These are phyloP conservation scores for Cossypha polioptera DNA, from an alignment of 2,797 vertebrate genomes.

Conservation along the genomic window DNA sequence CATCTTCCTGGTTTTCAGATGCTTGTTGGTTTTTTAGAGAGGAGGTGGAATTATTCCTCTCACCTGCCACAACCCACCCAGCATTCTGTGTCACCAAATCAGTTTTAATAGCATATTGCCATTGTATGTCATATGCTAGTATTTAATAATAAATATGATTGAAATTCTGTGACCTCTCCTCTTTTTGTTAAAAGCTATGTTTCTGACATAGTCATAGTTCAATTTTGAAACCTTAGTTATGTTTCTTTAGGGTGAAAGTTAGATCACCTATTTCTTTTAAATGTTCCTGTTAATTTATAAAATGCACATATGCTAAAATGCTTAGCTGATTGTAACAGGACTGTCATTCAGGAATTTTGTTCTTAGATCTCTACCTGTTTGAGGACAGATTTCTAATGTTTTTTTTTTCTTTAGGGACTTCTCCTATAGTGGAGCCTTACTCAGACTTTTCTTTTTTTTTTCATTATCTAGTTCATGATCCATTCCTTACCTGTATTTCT, in stretches of 20 bases:
- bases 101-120: not conserved
- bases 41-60: not conserved
- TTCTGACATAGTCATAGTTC: not conserved
- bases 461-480: not conserved
- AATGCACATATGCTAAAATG: not conserved
- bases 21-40: not conserved
- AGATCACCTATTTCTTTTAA: not conserved
- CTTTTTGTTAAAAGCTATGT: not conserved
- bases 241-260: not conserved
- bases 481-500: not conserved
- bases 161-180: not conserved
- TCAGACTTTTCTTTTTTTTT: not conserved
- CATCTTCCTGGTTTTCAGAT: not conserved
- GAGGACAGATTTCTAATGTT: not conserved
- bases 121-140: not conserved
- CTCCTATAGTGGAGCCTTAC: not conserved
- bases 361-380: not conserved
- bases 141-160: not conserved
- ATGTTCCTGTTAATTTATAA: not conserved
- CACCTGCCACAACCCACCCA: not conserved
- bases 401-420: not conserved
- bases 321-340: not conserved
- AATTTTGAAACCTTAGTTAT: not conserved
- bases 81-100: not conserved
- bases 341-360: not conserved